Conservation (phyloP, 1,140 invertebrate species). For the Drosophila ficusphila region DNA sequence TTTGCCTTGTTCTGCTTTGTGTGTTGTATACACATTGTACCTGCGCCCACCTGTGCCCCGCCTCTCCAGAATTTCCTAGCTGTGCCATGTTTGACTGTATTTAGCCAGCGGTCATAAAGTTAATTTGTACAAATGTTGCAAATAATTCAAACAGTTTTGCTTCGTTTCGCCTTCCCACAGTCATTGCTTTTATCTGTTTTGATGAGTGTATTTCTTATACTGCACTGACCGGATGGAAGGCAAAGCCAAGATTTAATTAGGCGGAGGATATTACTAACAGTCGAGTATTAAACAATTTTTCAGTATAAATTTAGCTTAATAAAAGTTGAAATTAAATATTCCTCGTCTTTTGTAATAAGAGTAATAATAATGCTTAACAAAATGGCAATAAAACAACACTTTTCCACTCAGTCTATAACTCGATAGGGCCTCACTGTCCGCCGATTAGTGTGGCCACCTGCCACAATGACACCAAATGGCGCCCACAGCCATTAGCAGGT, state of each 20-base stretch:
- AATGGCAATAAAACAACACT: neutral
- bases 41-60: slow-evolving; percentile 18
- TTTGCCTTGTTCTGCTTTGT: slow-evolving; percentile 81
- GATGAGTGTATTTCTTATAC: slow-evolving; percentile 35
- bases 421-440: slow-evolving; percentile 19
- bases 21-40: slow-evolving; percentile 80
- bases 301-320: neutral
- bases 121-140: slow-evolving; percentile 82
- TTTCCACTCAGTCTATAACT: neutral
- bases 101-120: slow-evolving; percentile 81
- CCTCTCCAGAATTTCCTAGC: slow-evolving; percentile 12
- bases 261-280: neutral
- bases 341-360: no score
- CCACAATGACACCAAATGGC: slow-evolving; percentile 17
- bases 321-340: no score
- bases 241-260: neutral
- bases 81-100: slow-evolving; percentile 75
- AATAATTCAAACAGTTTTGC: slow-evolving; percentile 74
- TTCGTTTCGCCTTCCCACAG: neutral
- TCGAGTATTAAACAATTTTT: neutral
- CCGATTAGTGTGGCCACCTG: slow-evolving; percentile 11
- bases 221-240: slow-evolving; percentile 4
- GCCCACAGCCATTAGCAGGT: slow-evolving; percentile 40
- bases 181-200: slow-evolving; percentile 30
- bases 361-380: neutral